phyloP scores from a whole-genome alignment of 2,888 invertebrate genomes.

The Cheilosia pagana region DNA sequence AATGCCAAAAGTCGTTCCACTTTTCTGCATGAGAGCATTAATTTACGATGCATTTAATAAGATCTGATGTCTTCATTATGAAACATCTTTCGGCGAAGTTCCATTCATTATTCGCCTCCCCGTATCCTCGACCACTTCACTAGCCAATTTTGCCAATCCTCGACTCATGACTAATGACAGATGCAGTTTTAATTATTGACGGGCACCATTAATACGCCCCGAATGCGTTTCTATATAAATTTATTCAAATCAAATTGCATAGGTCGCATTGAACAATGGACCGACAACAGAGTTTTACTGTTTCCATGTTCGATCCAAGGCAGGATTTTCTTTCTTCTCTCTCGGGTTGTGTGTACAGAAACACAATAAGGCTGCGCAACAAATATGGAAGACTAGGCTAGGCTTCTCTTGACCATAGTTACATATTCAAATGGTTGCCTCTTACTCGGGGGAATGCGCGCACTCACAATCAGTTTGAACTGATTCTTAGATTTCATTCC shows the following conservation, averaged over 20 bases:
- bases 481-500: conserved; percentile 72
- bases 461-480: conserved; percentile 53
- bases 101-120: conserved; percentile 33
- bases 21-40: conserved; percentile 69
- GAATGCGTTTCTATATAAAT: conserved; percentile 44
- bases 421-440: conserved; percentile 65
- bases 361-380: conserved; percentile 54
- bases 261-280: conserved; percentile 42
- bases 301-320: conserved; percentile 40
- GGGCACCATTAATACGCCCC: conserved; percentile 20
- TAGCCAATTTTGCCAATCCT: conserved; percentile 42
- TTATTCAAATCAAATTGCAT: conserved; percentile 52
- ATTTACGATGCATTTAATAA: conserved; percentile 73
- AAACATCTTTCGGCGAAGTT: conserved; percentile 23
- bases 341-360: background rate
- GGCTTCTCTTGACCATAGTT: conserved; percentile 50
- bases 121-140: conserved; percentile 21
- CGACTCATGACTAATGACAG: conserved; percentile 56
- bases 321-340: conserved; percentile 37
- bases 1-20: conserved; percentile 67
- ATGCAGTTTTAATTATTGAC: conserved; percentile 55
- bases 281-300: conserved; percentile 14
- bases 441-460: conserved; percentile 12
- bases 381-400: conserved; percentile 58
- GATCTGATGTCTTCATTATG: conserved; percentile 73